A percentile compares a stretch with the other conserved stretches of the same genome.
Conservation (phyloP, 2,888 invertebrate species). For the Polia nebulosa region DNA sequence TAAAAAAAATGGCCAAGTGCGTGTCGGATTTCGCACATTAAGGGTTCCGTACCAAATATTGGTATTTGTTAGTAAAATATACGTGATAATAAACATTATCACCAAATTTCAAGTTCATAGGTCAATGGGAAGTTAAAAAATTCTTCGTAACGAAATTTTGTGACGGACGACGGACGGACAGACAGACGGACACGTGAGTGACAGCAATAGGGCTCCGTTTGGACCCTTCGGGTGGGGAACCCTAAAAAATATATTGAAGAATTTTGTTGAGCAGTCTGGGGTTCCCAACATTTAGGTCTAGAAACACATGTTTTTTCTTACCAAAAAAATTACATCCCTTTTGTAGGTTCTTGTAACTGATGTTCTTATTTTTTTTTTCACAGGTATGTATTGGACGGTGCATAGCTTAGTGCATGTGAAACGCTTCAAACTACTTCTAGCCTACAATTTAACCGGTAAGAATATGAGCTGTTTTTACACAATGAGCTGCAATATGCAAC, state of each 20-base stretch:
- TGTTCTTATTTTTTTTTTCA: constrained; percentile 39
- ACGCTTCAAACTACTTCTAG: not conserved
- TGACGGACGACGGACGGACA: too few species aligned
- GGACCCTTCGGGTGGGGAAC: too few species aligned
- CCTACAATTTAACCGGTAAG: not conserved
- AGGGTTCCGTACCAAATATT: too few species aligned
- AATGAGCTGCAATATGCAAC: not conserved
- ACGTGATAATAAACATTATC: too few species aligned
- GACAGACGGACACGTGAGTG: too few species aligned
- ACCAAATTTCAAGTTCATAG: too few species aligned
- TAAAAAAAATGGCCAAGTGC: too few species aligned
- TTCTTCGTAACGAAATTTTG: too few species aligned
- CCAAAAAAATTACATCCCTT: not conserved
- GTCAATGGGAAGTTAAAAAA: too few species aligned
- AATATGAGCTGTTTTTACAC: not conserved
- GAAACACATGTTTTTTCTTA: not conserved
- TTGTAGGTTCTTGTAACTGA: not conserved
- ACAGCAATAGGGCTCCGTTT: too few species aligned
- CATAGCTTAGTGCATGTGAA: not conserved
- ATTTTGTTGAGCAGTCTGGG: not conserved
- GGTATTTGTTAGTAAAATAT: too few species aligned
- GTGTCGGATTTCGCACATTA: too few species aligned
- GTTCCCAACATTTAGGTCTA: not conserved
- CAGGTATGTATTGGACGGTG: constrained; percentile 50
- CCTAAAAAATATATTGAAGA: not conserved